Conservation (phyloP, 2,113 vertebrate species). For the Leiothrix lutea region DNA sequence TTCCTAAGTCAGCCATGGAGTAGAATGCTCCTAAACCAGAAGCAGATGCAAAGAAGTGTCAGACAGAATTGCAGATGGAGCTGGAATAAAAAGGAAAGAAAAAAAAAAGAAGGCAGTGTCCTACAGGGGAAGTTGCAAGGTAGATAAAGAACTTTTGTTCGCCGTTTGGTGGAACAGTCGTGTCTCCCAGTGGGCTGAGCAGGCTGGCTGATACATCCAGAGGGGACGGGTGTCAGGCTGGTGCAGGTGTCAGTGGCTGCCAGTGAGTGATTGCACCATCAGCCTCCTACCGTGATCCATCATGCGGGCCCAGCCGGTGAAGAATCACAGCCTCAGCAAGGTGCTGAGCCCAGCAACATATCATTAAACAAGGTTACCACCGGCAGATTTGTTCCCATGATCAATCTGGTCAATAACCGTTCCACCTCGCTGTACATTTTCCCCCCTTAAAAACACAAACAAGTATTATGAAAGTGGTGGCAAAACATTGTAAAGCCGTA, state of each 20-base stretch:
- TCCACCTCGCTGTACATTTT: conserved; percentile 70
- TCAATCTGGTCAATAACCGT: conserved; percentile 83
- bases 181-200: conserved; percentile 77
- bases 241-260: conserved; percentile 83
- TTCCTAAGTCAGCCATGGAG: accelerated
- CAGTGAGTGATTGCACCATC: conserved; percentile 98
- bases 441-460: conserved; percentile 66
- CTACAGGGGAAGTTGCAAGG: conserved; percentile 69
- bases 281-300: conserved; percentile 94
- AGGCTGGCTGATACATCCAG: conserved; percentile 75
- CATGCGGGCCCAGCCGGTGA: conserved; percentile 85
- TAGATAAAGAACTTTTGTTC: conserved; percentile 70
- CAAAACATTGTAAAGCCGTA: conserved; percentile 48
- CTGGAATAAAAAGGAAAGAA: background rate
- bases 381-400: conserved; percentile 84
- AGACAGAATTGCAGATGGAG: background rate
- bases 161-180: conserved; percentile 74
- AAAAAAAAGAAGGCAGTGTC: conserved; percentile 39
- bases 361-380: conserved; percentile 93
- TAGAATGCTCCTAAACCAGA: background rate
- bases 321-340: conserved; percentile 82
- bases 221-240: conserved; percentile 86
- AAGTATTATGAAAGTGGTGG: conserved; percentile 61
- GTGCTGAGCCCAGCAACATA: conserved; percentile 88
- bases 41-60: background rate